Conservation (phyloP, 2,113 vertebrate genomes). For the Elephas maximus region DNA sequence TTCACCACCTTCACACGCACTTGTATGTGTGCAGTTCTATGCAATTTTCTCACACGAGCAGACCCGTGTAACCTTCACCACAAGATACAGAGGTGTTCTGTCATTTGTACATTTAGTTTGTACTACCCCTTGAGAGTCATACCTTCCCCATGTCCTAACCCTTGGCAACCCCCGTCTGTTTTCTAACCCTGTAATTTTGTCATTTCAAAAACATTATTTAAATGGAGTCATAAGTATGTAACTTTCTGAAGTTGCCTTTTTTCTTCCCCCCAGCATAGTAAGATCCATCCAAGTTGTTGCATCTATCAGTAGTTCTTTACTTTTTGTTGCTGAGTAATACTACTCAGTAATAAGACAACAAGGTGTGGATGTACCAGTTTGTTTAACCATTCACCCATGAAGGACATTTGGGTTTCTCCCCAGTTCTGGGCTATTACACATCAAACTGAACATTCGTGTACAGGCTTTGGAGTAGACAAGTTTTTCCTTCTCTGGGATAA, state of each 20-base stretch:
- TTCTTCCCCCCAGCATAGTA: neutral
- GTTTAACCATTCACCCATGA: neutral
- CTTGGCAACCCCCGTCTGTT: neutral
- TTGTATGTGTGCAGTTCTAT: neutral
- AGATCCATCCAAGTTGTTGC: neutral
- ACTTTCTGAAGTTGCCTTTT: neutral
- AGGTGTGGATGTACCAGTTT: neutral
- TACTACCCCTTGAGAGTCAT: neutral
- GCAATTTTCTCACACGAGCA: neutral
- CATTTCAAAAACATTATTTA: slow-evolving; percentile 8
- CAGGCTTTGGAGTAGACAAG: neutral
- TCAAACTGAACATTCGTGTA: neutral
- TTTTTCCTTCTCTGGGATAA: neutral
- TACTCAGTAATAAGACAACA: neutral
- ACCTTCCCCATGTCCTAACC: neutral
- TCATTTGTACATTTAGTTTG: neutral
- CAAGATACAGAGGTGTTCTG: neutral
- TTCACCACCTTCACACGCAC: neutral
- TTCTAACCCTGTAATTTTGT: neutral
- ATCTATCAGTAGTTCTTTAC: neutral
- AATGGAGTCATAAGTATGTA: neutral
- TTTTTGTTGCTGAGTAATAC: neutral
- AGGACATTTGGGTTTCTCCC: neutral
- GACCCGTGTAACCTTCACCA: neutral
- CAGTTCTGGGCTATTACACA: neutral